Evolutionary conservation across 1,140 invertebrate genomes (phyloP), one percentile per base, ranked within the genome.

Genomic region (Steinernema khuongi): DNA sequence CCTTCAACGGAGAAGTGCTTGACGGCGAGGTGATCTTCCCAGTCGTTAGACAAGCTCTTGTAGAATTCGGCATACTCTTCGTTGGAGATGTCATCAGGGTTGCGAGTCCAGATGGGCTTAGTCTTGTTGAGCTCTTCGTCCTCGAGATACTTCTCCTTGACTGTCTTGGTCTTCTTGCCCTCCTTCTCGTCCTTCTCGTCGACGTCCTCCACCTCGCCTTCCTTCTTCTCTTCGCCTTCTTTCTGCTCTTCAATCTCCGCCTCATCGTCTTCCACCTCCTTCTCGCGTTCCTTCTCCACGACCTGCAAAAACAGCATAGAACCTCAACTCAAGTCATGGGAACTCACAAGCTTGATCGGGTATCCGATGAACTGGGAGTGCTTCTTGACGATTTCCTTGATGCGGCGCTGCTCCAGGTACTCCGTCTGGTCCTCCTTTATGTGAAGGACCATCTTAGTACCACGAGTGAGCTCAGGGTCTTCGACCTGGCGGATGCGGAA

Each of bases 1-100:
- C 96, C 96, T 88, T 99, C 96, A 32, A 98, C 94, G 1, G 93
- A 95, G 90, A 98, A 98, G 86, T 98, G 96, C 86, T 97, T 98
- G 0, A 97, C 94, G 74, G 95, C 95, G 66, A 99, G 88, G 89
- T 97, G 95, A 85, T 98, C 95, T 87, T 99, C 96, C 96, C 96
- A 98, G 86, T 98, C 96, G 83, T 98, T 98, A 75, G 94, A 96
- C 17, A 98, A 88, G 0, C 92, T 94, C 87, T 98, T 98, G 90
- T 99, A 99, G 88, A 99, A 99, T 88, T 98, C 96, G 74, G 93
- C 95, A 86, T 99, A 99, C 86, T 99, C 96, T 81, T 97, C 94
- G 81, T 95, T 92, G 60, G 91, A 93, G 83, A 99, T 98, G 81
- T 98, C 95, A 88, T 97, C 95, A 43, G 94, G 92, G 84, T 98